phyloP scores from a whole-genome alignment of 2,888 invertebrate genomes.

The Ecliptopera silaceata region DNA sequence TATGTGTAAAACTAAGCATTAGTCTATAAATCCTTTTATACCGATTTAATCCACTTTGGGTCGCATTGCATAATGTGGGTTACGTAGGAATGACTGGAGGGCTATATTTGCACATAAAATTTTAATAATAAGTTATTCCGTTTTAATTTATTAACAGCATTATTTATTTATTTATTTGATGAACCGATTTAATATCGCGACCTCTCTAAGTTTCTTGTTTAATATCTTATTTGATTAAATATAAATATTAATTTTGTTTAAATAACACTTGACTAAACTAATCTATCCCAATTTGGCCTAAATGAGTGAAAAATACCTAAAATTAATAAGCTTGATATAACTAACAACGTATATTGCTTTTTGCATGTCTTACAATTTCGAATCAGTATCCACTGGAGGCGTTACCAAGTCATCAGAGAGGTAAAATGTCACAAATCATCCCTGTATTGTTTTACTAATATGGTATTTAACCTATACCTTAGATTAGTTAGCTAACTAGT shows the following conservation, averaged over 20 bases:
- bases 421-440: conserved; percentile 47
- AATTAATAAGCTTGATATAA: conserved; percentile 39
- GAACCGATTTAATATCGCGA: no score
- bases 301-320: no score
- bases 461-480: background rate
- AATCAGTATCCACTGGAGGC: conserved; percentile 86
- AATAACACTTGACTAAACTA: background rate
- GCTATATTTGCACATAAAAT: no score
- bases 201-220: no score
- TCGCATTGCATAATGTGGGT: background rate
- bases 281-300: background rate
- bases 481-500: no score
- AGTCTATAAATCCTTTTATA: conserved; percentile 1
- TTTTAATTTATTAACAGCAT: background rate
- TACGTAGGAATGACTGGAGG: background rate
- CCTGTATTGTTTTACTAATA: conserved; percentile 8
- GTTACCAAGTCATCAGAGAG: conserved; percentile 84
- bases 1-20: background rate
- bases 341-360: conserved; percentile 81
- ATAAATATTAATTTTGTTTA: background rate
- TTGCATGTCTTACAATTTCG: conserved; percentile 89
- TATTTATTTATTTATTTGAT: no score
- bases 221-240: background rate
- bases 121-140: background rate
- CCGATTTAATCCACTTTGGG: conserved; percentile 5